phyloP scores from a whole-genome alignment of 2,888 invertebrate genomes.

The Macaria liturata region DNA sequence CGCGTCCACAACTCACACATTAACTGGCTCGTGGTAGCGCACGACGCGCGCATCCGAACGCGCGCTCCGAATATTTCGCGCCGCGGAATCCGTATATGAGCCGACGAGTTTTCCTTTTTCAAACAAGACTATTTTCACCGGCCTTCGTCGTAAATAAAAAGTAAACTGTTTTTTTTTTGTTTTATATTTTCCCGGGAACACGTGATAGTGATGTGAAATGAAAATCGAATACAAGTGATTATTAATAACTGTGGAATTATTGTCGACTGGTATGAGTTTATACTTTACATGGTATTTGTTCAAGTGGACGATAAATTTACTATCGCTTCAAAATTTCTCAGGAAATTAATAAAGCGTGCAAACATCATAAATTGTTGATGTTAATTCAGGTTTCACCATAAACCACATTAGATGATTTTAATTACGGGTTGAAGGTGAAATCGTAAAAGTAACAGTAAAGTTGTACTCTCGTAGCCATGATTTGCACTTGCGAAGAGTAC shows the following conservation, averaged over 20 bases:
- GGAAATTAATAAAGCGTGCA: slow-evolving; percentile 22
- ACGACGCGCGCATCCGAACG: slow-evolving; percentile 71
- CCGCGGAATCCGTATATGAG: slow-evolving; percentile 56
- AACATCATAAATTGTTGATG: slow-evolving; percentile 20
- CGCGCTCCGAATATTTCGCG: slow-evolving; percentile 68
- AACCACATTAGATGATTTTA: slow-evolving; percentile 23
- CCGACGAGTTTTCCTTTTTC: slow-evolving; percentile 27
- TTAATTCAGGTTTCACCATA: slow-evolving; percentile 20
- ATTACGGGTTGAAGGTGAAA: slow-evolving; percentile 25
- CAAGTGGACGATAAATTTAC: slow-evolving; percentile 53
- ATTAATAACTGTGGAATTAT: slow-evolving; percentile 33
- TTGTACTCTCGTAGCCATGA: slow-evolving; percentile 10
- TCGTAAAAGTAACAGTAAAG: slow-evolving; percentile 17
- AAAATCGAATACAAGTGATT: slow-evolving; percentile 26
- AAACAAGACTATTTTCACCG: slow-evolving; percentile 34
- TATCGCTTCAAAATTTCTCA: slow-evolving; percentile 32
- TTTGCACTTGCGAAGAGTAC: slow-evolving; percentile 10
- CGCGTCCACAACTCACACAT: slow-evolving; percentile 57
- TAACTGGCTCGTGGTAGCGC: slow-evolving; percentile 61
- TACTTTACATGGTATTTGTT: slow-evolving; percentile 50
- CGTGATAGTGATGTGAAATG: slow-evolving; percentile 46
- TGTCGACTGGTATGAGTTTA: slow-evolving; percentile 54
- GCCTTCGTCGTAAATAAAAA: slow-evolving; percentile 30
- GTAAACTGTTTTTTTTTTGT: slow-evolving; percentile 24
- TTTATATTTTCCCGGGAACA: slow-evolving; percentile 30